These are phyloP conservation scores for Parnassius apollo DNA, from an alignment of 2,888 invertebrate species.

Conservation along the genomic window DNA sequence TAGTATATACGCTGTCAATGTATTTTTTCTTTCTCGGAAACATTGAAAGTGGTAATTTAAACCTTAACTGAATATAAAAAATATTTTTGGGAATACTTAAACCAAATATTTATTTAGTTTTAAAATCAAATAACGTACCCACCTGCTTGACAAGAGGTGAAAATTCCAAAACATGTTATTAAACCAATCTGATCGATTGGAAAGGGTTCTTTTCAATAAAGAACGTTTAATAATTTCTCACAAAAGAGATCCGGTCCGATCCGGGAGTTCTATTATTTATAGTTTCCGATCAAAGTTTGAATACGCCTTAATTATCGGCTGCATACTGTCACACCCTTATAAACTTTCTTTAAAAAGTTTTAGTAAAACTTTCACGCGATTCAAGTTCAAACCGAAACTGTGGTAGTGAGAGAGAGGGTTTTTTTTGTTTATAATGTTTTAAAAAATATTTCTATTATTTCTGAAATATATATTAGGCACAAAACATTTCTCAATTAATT, in stretches of 20 bases:
- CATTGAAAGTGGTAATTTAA: too few species aligned
- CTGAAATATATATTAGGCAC: too few species aligned
- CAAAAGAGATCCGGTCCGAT: slow-evolving; percentile 79
- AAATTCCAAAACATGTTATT: slow-evolving; percentile 69
- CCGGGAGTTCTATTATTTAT: slow-evolving; percentile 76
- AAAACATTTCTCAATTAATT: too few species aligned
- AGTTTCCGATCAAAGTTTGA: slow-evolving; percentile 77
- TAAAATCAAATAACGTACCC: slow-evolving; percentile 38
- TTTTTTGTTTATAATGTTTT: too few species aligned
- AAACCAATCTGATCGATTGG: slow-evolving; percentile 74
- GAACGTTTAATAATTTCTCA: slow-evolving; percentile 70
- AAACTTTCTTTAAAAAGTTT: slow-evolving; percentile 47
- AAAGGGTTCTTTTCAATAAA: slow-evolving; percentile 67
- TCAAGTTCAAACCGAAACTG: slow-evolving; percentile 42
- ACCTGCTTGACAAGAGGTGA: slow-evolving; percentile 67
- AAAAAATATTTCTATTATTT: too few species aligned
- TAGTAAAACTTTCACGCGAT: slow-evolving; percentile 54
- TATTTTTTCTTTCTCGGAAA: too few species aligned
- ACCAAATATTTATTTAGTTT: slow-evolving; percentile 4
- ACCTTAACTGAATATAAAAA: too few species aligned
- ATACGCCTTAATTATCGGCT: slow-evolving; percentile 80
- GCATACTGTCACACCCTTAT: slow-evolving; percentile 66
- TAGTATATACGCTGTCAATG: too few species aligned
- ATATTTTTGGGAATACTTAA: background rate
- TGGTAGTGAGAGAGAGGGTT: slow-evolving; percentile 2